Percentiles rank a stretch among this genome's conserved stretches.
Conservation (phyloP, 2,888 invertebrate genomes). For the Drosophila nr. fundita region DNA sequence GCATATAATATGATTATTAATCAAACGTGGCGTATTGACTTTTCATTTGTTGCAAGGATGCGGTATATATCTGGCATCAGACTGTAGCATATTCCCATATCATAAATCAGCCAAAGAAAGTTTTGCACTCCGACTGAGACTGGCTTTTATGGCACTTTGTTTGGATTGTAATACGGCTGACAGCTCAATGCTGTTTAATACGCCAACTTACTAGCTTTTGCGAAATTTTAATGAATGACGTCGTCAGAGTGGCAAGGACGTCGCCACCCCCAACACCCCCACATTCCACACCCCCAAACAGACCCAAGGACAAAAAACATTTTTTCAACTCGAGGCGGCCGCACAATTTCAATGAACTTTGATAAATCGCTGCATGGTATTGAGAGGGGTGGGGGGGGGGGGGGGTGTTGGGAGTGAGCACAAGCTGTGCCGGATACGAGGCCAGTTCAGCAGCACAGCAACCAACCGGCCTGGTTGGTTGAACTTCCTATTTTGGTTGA, state of each 20-base stretch:
- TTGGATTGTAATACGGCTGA: constrained; percentile 73
- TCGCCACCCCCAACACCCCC: constrained; percentile 1
- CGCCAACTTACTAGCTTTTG: constrained; percentile 60
- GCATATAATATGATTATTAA: constrained; percentile 79
- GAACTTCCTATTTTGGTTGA: constrained; percentile 66
- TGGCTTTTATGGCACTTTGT: constrained; percentile 78
- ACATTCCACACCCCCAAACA: constrained; percentile 5
- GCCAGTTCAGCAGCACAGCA: constrained; percentile 24
- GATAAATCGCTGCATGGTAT: constrained; percentile 64
- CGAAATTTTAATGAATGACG: constrained; percentile 77
- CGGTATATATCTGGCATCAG: constrained; percentile 21
- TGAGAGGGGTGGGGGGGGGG: neutral
- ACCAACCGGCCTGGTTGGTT: constrained; percentile 48
- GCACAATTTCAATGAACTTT: constrained; percentile 76
- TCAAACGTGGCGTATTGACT: constrained; percentile 76
- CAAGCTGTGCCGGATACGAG: constrained; percentile 37
- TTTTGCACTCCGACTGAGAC: constrained; percentile 57
- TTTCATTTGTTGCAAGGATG: constrained; percentile 52
- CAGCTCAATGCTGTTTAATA: constrained; percentile 80
- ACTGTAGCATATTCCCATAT: constrained; percentile 19
- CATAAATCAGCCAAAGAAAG: constrained; percentile 70
- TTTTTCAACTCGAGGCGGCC: constrained; percentile 32
- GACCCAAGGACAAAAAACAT: constrained; percentile 26
- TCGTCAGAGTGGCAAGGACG: constrained; percentile 63
- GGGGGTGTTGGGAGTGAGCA: neutral